These are phyloP conservation scores for Luffia ferchaultella DNA, from an alignment of 2,888 invertebrate genomes.

Conservation along the genomic window DNA sequence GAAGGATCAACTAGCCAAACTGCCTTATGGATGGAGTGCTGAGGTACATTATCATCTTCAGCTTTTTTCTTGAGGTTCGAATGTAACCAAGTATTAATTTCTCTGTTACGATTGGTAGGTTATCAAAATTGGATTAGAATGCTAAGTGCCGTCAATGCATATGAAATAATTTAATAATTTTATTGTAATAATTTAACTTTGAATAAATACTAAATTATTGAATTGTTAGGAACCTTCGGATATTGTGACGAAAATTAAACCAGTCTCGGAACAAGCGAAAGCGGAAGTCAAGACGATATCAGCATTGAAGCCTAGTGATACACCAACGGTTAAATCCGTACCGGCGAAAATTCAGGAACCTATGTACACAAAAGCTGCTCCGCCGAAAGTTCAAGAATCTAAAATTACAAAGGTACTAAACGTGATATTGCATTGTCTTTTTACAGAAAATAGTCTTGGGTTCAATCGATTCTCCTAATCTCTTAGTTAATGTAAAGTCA, in stretches of 20 bases:
- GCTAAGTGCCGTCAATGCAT: too few relatives aligned
- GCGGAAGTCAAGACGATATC: conserved; percentile 46
- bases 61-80: background rate
- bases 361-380: conserved; percentile 46
- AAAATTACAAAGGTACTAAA: conserved; percentile 46
- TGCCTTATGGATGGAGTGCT: conserved; percentile 54
- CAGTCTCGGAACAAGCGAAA: conserved; percentile 32
- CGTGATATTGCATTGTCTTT: too few relatives aligned
- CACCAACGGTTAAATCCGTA: conserved; percentile 36
- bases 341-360: conserved; percentile 50
- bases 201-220: too few relatives aligned
- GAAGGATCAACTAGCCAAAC: conserved; percentile 56
- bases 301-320: conserved; percentile 38
- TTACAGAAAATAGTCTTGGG: too few relatives aligned
- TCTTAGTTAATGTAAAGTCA: too few relatives aligned
- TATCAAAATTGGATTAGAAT: too few relatives aligned
- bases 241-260: conserved; percentile 29
- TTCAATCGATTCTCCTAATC: too few relatives aligned
- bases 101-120: too few relatives aligned
- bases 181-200: background rate
- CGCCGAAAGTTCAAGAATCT: conserved; percentile 19
- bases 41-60: conserved; percentile 25
- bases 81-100: background rate
- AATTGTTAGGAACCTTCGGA: conserved; percentile 29
- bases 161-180: background rate